These are phyloP conservation scores for Agapostemon virescens DNA, from an alignment of 2,888 invertebrate species.

Conservation along the genomic window DNA sequence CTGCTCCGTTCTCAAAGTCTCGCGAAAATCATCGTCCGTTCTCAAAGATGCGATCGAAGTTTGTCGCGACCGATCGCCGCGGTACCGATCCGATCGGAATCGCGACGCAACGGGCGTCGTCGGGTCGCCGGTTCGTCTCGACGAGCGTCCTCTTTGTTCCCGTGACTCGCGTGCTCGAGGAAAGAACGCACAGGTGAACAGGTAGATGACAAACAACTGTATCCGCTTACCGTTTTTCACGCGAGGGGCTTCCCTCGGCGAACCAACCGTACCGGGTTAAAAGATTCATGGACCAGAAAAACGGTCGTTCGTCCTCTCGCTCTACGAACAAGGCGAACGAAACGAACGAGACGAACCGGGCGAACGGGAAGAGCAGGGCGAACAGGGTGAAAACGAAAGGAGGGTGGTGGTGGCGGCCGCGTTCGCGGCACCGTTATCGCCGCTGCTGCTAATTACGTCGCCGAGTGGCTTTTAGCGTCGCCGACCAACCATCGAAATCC, in stretches of 20 bases:
- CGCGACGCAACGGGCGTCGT: background rate
- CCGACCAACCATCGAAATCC: constrained; percentile 23
- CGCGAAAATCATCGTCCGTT: background rate
- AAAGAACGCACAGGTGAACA: constrained; percentile 72
- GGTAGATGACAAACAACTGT: constrained; percentile 76
- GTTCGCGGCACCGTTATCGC: constrained; percentile 32
- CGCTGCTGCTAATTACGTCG: constrained; percentile 44
- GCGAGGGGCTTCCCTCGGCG: constrained; percentile 54
- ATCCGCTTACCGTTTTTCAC: constrained; percentile 71
- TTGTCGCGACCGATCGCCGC: too few relatives aligned
- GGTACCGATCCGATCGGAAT: too few relatives aligned
- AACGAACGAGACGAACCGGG: background rate
- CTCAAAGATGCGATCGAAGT: background rate
- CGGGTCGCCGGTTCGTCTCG: constrained; percentile 12
- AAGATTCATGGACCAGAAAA: constrained; percentile 74
- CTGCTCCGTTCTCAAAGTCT: background rate
- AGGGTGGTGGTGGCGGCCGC: constrained; percentile 14
- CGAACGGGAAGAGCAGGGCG: background rate
- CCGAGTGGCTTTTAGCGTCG: constrained; percentile 48
- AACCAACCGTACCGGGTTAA: constrained; percentile 64
- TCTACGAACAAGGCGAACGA: background rate
- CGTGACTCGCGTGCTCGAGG: constrained; percentile 55
- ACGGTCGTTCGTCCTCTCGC: constrained; percentile 48
- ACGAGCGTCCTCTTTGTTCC: constrained; percentile 32
- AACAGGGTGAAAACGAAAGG: constrained; percentile 11